Base-by-base conservation (phyloP, 2,888 invertebrate genomes). In the Metacarcinus magister region DNA sequence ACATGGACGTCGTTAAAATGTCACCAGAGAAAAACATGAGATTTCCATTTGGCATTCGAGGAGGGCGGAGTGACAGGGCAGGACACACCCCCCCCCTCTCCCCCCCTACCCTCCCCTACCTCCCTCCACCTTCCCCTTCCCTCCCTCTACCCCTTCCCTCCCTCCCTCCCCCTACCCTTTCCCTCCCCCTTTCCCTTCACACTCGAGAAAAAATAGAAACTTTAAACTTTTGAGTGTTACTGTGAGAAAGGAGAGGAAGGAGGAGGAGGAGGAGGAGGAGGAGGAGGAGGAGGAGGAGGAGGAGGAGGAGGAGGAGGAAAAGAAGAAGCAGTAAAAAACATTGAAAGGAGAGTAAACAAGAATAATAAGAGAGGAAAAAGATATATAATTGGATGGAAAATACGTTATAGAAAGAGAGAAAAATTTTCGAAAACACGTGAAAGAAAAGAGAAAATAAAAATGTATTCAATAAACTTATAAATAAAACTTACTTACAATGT, bases 1-100 rank as follows among this genome's bases (percentile, higher is more conserved):
- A 96, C 96, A 96, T 96, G 96, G 94, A 96, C 94, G 96, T 96
- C 96, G 96, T 96, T 96, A 96, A 96, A 94, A 96, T 92, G 96
- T 96, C 96, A 92, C 94, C 39, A 82, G 82, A 92, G 96, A 96
- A 96, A 96, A 96, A 96, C 96, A 96, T 94, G 96, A 96, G 94
- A 96, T 96, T 96, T 96, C 96, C 96, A 96, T 96, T 96, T 96
- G 96, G 96, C 96, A 96, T 93, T 91, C 60, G 91, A 67, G 91
- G 95, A 82, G 95, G 91, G 67, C 91, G 67, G 43, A 67, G 91
- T 95, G 95, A 95, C 95, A 95, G 90, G 91, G 48, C 19, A 89
- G 82, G 82, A 82, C 28, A 7, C 5, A 28, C 82, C 82, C 82
- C 82, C 19, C 5, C 1, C 82, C 32, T 32, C 7, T 10, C 32